A percentile compares a stretch with the other conserved stretches of the same genome.
Evolutionary conservation across 1,140 invertebrate genomes (phyloP).

Genomic region (Caenorhabditis inopinata): DNA sequence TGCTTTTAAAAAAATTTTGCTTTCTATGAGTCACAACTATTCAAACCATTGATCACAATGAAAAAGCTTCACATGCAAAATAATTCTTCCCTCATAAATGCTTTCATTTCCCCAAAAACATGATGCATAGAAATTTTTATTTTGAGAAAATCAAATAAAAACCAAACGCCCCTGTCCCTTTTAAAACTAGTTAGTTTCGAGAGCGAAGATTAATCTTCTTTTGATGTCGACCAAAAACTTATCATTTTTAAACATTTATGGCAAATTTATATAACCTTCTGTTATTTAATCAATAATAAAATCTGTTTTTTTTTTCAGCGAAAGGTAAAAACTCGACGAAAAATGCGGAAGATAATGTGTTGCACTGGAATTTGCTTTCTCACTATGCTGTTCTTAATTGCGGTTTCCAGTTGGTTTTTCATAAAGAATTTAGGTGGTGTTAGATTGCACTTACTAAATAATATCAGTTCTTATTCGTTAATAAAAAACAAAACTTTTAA

Average conservation of each 20-base stretch:
- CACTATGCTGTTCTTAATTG: background rate
- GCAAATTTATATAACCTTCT: background rate
- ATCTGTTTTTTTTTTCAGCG: background rate
- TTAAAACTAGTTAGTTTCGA: background rate
- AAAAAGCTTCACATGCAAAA: background rate
- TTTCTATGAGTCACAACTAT: background rate
- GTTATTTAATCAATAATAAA: too few relatives aligned
- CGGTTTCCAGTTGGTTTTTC: constrained; percentile 28
- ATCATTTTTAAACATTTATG: background rate
- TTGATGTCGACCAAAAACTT: background rate
- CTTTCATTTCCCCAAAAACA: too few relatives aligned
- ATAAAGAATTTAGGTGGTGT: constrained; percentile 11
- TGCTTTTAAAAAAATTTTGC: too few relatives aligned
- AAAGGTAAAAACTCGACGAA: constrained; percentile 22
- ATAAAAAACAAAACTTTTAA: too few relatives aligned
- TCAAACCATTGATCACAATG: background rate
- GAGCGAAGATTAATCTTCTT: background rate
- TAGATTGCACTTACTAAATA: constrained; percentile 7
- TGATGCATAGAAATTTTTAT: too few relatives aligned
- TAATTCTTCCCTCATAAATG: too few relatives aligned
- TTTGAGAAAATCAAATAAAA: too few relatives aligned
- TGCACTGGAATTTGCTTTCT: background rate
- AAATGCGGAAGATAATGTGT: constrained; percentile 14
- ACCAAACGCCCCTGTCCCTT: background rate
- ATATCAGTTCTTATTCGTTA: too few relatives aligned